Evolutionary conservation across 2,113 vertebrate genomes (phyloP), one percentile per base, ranked within the genome.

Genomic region (Malurus alboscapulatus): DNA sequence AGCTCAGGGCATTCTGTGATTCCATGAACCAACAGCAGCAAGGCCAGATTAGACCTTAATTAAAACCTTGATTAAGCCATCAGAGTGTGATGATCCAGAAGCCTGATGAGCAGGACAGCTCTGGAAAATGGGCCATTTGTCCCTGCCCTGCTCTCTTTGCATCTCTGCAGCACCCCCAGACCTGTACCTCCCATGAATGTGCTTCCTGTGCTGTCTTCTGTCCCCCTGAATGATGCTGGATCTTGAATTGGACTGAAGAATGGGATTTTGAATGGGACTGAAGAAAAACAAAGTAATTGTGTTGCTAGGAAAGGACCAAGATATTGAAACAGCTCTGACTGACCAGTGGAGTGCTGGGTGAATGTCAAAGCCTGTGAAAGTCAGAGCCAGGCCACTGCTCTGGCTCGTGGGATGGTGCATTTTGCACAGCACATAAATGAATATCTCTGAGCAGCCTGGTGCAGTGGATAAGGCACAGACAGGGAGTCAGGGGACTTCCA

Each of bases 101-200:
- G 51, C 34, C 57, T 77, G 63, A 22, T 65, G 66, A 67, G 48
- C 47, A 44, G 50, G 47, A 26, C 5, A 9, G 13, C 65, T 92
- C 55, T 45, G 55, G 36, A 22, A 61, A 67, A 63, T 25, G 38
- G 29, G 21, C 6, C n/a, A 2, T 65, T 67, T 82, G 11, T 15
- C 50, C 27, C 65, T 58, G 20, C 45, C 67, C 74, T 91, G 57
- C 42, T 63, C 54, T 61, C 63, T 50, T 26, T 84, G 30, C 36
- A 44, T 24, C 72, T 73, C 66, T 81, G 59, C 62, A 78, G 44
- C 57, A 53, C 18, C 63, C 10, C 40, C 50, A 57, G 51, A 48
- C 4, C 15, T 38, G 10, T 2, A 2, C 14, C 51, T 81, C 36
- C 65, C 8, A 1, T 13, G 21, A 29, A 16, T 1, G 6, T 38